A percentile compares a stretch with the other conserved stretches of the same genome.
Conservation (phyloP, 2,113 vertebrate genomes). For the Dasyornis broadbenti region DNA sequence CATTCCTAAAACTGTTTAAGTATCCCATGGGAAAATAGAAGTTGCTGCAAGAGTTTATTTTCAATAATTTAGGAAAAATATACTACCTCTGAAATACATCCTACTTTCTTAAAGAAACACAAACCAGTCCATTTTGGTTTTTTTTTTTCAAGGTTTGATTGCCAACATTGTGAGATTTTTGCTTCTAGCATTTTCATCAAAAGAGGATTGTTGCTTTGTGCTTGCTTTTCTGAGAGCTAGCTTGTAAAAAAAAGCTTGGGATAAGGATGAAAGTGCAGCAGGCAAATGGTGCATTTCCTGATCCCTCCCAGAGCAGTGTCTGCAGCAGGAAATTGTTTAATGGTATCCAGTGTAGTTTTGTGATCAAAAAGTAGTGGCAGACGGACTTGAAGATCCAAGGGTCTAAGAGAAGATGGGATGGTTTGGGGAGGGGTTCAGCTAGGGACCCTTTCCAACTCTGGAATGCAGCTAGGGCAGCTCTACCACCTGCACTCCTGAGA, state of each 20-base stretch:
- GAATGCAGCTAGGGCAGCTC: not conserved
- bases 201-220: not conserved
- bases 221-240: not conserved
- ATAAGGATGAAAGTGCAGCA: not conserved
- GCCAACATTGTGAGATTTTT: not conserved
- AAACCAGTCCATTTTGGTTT: not conserved
- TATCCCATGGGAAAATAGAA: not conserved
- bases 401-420: not conserved
- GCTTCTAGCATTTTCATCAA: not conserved
- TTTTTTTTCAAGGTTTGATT: not conserved
- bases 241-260: not conserved
- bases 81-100: constrained; percentile 60
- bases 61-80: not conserved
- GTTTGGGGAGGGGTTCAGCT: not conserved
- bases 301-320: not conserved
- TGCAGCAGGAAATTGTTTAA: not conserved
- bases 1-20: not conserved
- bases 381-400: not conserved
- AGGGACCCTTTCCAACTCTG: not conserved
- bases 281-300: not conserved
- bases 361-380: not conserved
- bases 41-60: not conserved
- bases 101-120: constrained; percentile 29
- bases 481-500: accelerated
- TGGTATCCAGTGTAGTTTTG: not conserved